phyloP scores from a whole-genome alignment of 2,888 invertebrate genomes.

The Pachycephus smyrnensis region DNA sequence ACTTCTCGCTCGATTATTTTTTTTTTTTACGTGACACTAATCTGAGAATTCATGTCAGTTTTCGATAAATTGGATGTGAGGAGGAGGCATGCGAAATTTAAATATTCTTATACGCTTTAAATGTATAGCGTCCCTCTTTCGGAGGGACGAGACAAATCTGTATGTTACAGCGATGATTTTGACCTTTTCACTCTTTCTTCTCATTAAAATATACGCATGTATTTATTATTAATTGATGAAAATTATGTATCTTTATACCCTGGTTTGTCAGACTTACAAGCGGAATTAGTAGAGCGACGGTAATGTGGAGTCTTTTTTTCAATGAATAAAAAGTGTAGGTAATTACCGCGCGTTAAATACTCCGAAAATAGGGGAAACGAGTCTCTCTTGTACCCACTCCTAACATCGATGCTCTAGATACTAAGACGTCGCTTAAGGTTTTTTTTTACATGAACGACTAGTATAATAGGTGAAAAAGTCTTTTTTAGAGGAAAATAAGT shows the following conservation, averaged over 20 bases:
- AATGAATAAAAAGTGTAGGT: background rate
- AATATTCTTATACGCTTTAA: background rate
- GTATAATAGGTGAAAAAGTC: slow-evolving; percentile 47
- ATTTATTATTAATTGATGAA: background rate
- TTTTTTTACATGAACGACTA: background rate
- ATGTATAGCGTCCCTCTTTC: background rate
- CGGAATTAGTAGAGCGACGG: background rate
- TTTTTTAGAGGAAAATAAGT: slow-evolving; percentile 60
- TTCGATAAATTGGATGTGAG: background rate
- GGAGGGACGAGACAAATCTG: background rate
- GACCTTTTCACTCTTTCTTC: background rate
- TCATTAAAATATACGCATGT: background rate
- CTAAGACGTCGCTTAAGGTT: background rate
- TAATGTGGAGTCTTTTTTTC: too few species aligned
- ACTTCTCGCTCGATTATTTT: background rate
- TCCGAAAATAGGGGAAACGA: background rate
- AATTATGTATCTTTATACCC: background rate
- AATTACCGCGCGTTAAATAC: slow-evolving; percentile 1
- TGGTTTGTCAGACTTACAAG: background rate
- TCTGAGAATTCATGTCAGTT: background rate
- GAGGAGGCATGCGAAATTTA: background rate
- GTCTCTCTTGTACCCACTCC: background rate
- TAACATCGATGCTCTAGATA: slow-evolving; percentile 2
- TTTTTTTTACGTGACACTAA: background rate
- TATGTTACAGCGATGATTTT: background rate